A percentile compares a stretch with the other conserved stretches of the same genome.
Conservation (phyloP, 2,888 invertebrate species). For the Drosophila dives region DNA sequence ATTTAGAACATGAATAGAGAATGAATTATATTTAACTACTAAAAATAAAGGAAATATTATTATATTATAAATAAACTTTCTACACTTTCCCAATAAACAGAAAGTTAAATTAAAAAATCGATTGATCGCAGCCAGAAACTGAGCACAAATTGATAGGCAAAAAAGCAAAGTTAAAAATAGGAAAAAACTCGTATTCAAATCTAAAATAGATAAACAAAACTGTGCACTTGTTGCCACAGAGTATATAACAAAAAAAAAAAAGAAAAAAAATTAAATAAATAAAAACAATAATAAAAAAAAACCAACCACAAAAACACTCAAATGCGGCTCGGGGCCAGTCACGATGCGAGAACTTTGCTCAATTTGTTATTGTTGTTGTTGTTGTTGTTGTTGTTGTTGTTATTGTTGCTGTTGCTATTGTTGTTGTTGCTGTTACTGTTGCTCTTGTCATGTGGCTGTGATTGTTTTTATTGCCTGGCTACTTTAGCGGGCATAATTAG, state of each 20-base stretch:
- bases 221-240: slow-evolving; percentile 1
- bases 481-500: slow-evolving; percentile 81
- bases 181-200: not conserved
- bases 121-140: not conserved
- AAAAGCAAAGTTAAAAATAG: not conserved
- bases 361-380: slow-evolving; percentile 4
- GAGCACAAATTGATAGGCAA: not conserved
- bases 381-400: slow-evolving; percentile 27
- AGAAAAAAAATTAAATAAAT: not conserved
- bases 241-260: not conserved
- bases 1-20: too few species aligned
- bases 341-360: slow-evolving; percentile 47
- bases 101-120: not conserved
- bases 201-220: not conserved
- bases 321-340: slow-evolving; percentile 26
- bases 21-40: not conserved
- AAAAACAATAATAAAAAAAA: not conserved
- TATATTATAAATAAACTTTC: not conserved
- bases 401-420: not conserved
- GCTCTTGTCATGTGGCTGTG: slow-evolving; percentile 51
- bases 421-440: slow-evolving; percentile 16
- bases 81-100: not conserved
- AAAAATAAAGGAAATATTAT: not conserved
- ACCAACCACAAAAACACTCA: not conserved
- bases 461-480: slow-evolving; percentile 79